Percentiles rank a stretch among this genome's conserved stretches.
Evolutionary conservation across 37 sponge, comb jelly and placozoan genomes (phyloP).

Genomic region (Theonella swinhoei): DNA sequence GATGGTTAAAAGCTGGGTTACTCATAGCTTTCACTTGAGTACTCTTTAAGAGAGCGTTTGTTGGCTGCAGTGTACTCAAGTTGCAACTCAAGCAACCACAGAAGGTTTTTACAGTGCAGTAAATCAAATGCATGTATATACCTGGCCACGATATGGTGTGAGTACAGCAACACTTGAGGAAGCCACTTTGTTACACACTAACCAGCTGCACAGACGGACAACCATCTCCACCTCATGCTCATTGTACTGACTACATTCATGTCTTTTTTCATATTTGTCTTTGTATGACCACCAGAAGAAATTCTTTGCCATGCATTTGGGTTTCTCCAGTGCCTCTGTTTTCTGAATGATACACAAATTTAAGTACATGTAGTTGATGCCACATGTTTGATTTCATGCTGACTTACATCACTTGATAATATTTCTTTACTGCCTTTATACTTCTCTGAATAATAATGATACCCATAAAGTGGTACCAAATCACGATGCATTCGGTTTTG

Average conservation of each 20-base stretch:
- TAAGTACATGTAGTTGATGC: not conserved
- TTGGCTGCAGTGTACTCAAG: not conserved
- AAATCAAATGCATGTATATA: not conserved
- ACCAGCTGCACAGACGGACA: slow-evolving; percentile 28
- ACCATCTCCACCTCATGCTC: slow-evolving; percentile 29
- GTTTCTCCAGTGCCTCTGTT: not conserved
- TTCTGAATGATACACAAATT: not conserved
- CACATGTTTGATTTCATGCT: not conserved
- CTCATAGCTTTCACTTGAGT: no score
- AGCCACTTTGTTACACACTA: slow-evolving; percentile 6
- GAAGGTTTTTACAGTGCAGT: no score
- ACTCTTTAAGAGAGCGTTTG: not conserved
- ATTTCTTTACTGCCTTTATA: not conserved
- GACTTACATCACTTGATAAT: not conserved
- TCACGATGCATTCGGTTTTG: slow-evolving; percentile 31
- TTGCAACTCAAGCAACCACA: no score
- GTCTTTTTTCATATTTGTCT: not conserved
- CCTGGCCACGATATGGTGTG: slow-evolving; percentile 51
- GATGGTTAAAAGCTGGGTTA: no score
- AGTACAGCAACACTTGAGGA: slow-evolving; percentile 1
- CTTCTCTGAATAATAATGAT: slow-evolving; percentile 27
- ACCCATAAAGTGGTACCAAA: slow-evolving; percentile 14
- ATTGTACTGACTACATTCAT: not conserved
- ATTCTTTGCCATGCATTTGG: slow-evolving; percentile 14
- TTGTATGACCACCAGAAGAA: slow-evolving; percentile 36